Percentiles rank a stretch among this genome's conserved stretches.
These are phyloP conservation scores for Isurus oxyrinchus DNA, from an alignment of 2,113 vertebrate species.

Conservation along the genomic window DNA sequence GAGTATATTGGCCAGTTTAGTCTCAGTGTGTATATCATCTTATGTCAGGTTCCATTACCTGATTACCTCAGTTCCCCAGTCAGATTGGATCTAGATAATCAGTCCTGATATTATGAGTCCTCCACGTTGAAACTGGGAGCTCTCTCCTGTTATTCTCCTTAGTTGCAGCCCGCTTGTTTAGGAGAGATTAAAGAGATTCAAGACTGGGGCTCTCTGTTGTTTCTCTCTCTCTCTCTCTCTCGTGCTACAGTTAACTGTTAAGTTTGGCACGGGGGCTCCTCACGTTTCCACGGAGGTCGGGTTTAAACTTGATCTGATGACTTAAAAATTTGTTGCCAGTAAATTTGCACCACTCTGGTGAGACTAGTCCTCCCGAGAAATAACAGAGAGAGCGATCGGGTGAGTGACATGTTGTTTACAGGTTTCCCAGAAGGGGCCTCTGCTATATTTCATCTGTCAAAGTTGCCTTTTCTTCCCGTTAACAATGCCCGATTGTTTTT, in stretches of 20 bases:
- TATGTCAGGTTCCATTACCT: slow-evolving; percentile 53
- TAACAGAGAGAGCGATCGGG: slow-evolving; percentile 59
- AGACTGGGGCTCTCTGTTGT: not conserved
- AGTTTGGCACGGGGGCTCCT: slow-evolving; percentile 25
- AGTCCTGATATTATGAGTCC: slow-evolving; percentile 49
- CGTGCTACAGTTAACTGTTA: slow-evolving; percentile 11
- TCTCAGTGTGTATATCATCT: slow-evolving; percentile 46
- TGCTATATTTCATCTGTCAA: slow-evolving; percentile 94
- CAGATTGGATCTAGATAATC: slow-evolving; percentile 50
- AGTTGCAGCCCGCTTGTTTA: slow-evolving; percentile 45
- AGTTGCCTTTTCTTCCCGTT: slow-evolving; percentile 80
- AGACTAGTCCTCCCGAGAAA: slow-evolving; percentile 45
- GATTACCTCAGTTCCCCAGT: slow-evolving; percentile 46
- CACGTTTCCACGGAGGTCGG: slow-evolving; percentile 53
- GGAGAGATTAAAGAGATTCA: slow-evolving; percentile 43
- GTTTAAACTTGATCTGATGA: slow-evolving; percentile 50
- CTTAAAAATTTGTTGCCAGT: slow-evolving; percentile 61
- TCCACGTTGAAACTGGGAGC: slow-evolving; percentile 41
- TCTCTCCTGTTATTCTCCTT: slow-evolving; percentile 40
- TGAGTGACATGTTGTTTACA: slow-evolving; percentile 82
- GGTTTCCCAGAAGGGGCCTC: slow-evolving; percentile 77
- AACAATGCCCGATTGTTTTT: slow-evolving; percentile 90
- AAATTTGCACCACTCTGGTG: slow-evolving; percentile 60
- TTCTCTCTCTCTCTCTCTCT: not conserved
- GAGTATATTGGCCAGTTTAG: slow-evolving; percentile 43